Conservation (phyloP, 53 echinoderm and acorn worm species). For the Mesocentrotus franciscanus region DNA sequence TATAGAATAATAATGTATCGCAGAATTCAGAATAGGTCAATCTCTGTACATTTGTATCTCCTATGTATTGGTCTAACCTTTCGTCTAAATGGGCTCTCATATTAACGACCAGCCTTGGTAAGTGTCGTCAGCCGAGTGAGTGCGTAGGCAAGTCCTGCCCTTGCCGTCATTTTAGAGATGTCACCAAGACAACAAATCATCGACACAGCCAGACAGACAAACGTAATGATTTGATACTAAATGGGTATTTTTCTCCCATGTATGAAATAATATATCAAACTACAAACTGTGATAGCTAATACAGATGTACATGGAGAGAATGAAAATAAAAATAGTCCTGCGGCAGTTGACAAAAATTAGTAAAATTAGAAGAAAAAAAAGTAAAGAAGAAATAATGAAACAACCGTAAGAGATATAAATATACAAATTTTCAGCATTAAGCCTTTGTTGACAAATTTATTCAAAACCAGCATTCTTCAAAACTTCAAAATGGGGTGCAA, state of each 20-base stretch:
- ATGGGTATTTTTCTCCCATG: not conserved
- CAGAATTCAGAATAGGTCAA: not conserved
- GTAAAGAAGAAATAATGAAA: too few relatives aligned
- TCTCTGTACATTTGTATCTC: not conserved
- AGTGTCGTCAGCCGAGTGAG: conserved; percentile 23
- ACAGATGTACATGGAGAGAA: not conserved
- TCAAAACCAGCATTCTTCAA: too few relatives aligned
- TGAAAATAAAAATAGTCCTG: too few relatives aligned
- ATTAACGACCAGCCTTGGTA: conserved; percentile 41
- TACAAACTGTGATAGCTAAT: not conserved
- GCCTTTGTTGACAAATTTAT: too few relatives aligned
- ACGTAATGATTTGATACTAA: conserved; percentile 15
- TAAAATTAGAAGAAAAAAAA: too few relatives aligned
- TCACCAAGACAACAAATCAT: conserved; percentile 44
- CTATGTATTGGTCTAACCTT: conserved; percentile 37
- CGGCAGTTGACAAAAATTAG: too few relatives aligned
- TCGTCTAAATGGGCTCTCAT: conserved; percentile 26
- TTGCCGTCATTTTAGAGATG: conserved; percentile 4
- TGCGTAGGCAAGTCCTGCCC: conserved; percentile 3
- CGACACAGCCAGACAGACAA: not conserved
- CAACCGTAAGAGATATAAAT: too few relatives aligned
- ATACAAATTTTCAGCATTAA: too few relatives aligned
- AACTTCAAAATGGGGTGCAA: too few relatives aligned
- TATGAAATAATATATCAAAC: not conserved
- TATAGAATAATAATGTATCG: not conserved